Conservation (phyloP, 1,140 invertebrate genomes). For the Procambarus virginalis region DNA sequence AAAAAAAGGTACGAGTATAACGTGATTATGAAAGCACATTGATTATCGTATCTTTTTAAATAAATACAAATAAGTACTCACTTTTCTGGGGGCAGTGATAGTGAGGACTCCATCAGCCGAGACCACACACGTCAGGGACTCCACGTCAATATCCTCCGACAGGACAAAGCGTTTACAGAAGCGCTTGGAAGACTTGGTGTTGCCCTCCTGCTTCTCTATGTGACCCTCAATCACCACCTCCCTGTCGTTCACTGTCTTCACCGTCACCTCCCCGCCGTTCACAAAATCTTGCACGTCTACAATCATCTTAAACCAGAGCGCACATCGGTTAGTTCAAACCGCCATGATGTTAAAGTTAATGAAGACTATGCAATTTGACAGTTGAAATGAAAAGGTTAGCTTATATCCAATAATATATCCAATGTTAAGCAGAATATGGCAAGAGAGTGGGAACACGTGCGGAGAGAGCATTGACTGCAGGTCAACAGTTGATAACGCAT, state of each 20-base stretch:
- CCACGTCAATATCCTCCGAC: slow-evolving; percentile 23
- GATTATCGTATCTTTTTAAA: no score
- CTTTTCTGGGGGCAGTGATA: slow-evolving; percentile 28
- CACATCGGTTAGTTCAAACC: no score
- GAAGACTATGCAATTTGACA: no score
- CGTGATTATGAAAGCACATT: no score
- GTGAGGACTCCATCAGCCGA: slow-evolving; percentile 47
- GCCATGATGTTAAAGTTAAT: no score
- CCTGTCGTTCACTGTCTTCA: slow-evolving; percentile 24
- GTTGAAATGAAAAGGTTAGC: no score
- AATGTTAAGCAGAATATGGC: no score
- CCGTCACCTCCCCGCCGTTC: slow-evolving; percentile 38
- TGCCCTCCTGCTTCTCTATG: slow-evolving; percentile 48
- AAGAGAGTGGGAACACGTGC: no score
- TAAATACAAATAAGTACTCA: neutral
- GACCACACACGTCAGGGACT: slow-evolving; percentile 30
- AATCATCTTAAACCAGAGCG: slow-evolving; percentile 13
- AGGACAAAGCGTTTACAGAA: slow-evolving; percentile 45
- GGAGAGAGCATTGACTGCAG: no score
- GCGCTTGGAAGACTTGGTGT: slow-evolving; percentile 22
- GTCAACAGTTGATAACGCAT: no score
- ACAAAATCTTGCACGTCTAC: slow-evolving; percentile 44
- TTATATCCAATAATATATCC: neutral
- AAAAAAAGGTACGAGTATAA: no score
- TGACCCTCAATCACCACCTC: slow-evolving; percentile 46